phyloP scores from a whole-genome alignment of 2,888 invertebrate genomes.

The Tetragnatha montana region DNA sequence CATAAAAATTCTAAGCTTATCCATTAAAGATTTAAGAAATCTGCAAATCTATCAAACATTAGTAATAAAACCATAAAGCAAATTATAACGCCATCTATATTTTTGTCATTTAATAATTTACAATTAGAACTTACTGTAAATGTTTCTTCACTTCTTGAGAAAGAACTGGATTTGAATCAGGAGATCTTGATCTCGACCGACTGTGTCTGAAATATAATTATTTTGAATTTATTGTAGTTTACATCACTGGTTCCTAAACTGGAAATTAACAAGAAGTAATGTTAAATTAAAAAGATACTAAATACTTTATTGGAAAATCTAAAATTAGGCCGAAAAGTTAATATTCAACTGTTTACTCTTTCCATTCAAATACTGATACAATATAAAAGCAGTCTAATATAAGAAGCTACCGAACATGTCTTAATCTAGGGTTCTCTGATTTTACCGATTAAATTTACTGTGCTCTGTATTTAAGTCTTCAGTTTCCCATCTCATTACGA shows the following conservation, averaged over 20 bases:
- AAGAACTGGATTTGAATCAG: slow-evolving; percentile 82
- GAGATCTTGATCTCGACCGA: slow-evolving; percentile 79
- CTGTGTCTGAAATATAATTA: slow-evolving; percentile 45
- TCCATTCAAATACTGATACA: background rate
- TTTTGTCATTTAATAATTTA: too few relatives aligned
- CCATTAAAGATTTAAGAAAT: too few relatives aligned
- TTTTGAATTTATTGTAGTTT: background rate
- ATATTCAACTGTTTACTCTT: background rate
- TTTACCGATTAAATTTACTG: too few relatives aligned
- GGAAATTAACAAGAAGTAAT: background rate
- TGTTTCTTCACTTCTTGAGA: slow-evolving; percentile 88
- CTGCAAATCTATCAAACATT: too few relatives aligned
- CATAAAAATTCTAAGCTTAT: too few relatives aligned
- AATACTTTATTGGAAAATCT: background rate
- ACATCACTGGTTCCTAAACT: background rate
- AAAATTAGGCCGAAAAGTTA: background rate
- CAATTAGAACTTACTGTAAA: slow-evolving; percentile 82
- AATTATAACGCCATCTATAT: too few relatives aligned
- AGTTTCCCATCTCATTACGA: too few relatives aligned
- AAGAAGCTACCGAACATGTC: too few relatives aligned
- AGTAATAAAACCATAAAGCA: too few relatives aligned
- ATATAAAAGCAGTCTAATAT: background rate
- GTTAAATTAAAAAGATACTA: background rate
- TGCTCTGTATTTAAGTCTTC: too few relatives aligned
- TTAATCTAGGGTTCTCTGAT: too few relatives aligned